Conservation (phyloP, 1,140 invertebrate species). For the Caerostris darwini region DNA sequence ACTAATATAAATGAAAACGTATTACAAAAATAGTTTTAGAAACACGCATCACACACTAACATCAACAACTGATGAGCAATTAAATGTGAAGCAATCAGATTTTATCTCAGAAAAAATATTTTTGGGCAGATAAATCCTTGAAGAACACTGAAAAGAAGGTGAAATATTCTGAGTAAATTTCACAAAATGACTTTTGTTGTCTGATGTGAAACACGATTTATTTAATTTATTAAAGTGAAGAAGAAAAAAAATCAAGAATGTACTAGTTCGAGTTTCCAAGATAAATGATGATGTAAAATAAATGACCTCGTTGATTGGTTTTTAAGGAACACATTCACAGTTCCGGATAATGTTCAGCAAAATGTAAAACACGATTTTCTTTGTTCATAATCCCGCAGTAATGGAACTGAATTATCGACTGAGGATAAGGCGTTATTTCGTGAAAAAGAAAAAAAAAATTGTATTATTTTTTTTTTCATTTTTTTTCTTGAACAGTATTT, state of each 20-base stretch:
- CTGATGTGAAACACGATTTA: not conserved
- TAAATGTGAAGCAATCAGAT: too few relatives aligned
- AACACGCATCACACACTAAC: too few relatives aligned
- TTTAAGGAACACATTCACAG: not conserved
- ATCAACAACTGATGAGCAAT: too few relatives aligned
- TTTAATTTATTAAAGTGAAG: not conserved
- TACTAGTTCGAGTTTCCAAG: not conserved
- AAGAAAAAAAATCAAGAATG: not conserved
- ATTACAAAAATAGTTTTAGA: too few relatives aligned
- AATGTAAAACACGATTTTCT: not conserved
- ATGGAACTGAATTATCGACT: not conserved
- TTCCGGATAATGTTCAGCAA: not conserved
- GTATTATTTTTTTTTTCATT: too few relatives aligned
- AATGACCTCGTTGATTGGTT: slow-evolving; percentile 22
- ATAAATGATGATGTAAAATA: slow-evolving; percentile 43
- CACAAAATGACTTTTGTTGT: not conserved
- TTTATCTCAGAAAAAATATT: too few relatives aligned
- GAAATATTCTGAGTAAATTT: not conserved
- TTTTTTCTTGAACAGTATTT: too few relatives aligned
- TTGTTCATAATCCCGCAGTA: not conserved
- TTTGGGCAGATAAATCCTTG: too few relatives aligned
- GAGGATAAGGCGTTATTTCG: not conserved
- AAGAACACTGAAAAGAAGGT: not conserved
- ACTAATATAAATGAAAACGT: too few relatives aligned
- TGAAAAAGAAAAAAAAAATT: too few relatives aligned